Evolutionary conservation across 2,888 invertebrate species (phyloP), one percentile per base, ranked within the genome.

Genomic region (Drosophila demipolita): DNA sequence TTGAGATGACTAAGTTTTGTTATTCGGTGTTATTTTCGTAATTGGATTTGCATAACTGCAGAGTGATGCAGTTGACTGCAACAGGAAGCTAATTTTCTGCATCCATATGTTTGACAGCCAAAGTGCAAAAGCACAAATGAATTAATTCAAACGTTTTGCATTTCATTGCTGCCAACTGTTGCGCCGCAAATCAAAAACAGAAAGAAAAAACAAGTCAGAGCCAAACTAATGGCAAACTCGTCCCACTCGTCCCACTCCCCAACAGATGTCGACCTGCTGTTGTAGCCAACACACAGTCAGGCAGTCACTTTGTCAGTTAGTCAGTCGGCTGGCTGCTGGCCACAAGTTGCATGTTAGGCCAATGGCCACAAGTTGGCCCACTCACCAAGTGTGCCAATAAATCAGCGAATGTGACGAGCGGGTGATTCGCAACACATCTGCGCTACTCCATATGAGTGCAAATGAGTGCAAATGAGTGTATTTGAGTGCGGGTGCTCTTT

Each of bases 331-430:
- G 33, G 15, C 55, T 9, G 11, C 32, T 20, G 38, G 73, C 61
- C 69, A 58, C 54, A 48, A 26, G 49, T 75, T 64, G 61, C 62
- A 54, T 50, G 78, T 45, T 54, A 45, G 36, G 64, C 80, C 78
- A 64, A 35, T 61, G 66, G 66, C 73, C 54, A 78, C 23, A 26
- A 50, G 64, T 73, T 86, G 83, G 78, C 87, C 89, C 80, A 88
- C 75, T 89, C 81, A 52, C 64, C 78, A 72, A 83, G 73, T 89
- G 83, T 87, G 89, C 89, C 87, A 89, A 84, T 84, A 89, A 89
- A 89, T 78, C 87, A 80, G 61, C 71, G 86, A 88, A 83, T 80
- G 80, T 88, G 78, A 80, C 87, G 89, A 66, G 61, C 29, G 26
- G 45, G 33, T 50, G 55, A 29, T 7, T 36, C 33, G 53, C 53